Evolutionary conservation across 1,140 invertebrate genomes (phyloP).

Genomic region (Apis mellifera): DNA sequence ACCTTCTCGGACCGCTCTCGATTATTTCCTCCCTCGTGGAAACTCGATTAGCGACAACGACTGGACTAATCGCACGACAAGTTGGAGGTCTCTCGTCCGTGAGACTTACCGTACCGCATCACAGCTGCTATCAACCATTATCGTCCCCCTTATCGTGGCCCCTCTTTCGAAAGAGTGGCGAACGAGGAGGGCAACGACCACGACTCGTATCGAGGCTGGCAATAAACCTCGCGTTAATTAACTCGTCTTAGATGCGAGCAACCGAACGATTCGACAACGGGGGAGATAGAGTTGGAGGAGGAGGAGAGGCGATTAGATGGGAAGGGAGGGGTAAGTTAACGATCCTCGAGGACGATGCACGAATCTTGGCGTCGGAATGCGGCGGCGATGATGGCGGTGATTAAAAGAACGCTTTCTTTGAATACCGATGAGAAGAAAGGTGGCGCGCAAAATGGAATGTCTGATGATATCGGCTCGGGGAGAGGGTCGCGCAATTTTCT

Average conservation of each 20-base stretch:
- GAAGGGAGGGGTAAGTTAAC: not conserved
- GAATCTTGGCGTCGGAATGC: constrained; percentile 16
- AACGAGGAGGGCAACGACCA: too few relatives aligned
- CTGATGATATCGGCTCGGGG: not conserved
- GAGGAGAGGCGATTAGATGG: not conserved
- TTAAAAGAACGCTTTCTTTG: constrained; percentile 39
- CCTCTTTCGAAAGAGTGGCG: not conserved
- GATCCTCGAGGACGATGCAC: not conserved
- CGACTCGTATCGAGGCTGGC: constrained; percentile 16
- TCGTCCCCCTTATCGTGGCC: constrained; percentile 10
- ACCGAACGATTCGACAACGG: not conserved
- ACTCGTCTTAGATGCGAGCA: not conserved
- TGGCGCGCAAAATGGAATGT: constrained; percentile 12
- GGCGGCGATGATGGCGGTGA: not conserved
- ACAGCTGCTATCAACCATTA: too few relatives aligned
- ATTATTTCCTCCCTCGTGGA: constrained; percentile 43
- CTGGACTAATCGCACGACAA: constrained; percentile 52
- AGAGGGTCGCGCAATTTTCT: not conserved
- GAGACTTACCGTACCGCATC: not conserved
- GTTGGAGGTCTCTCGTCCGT: constrained; percentile 3
- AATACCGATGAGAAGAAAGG: constrained; percentile 26
- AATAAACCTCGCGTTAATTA: constrained; percentile 9
- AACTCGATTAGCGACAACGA: constrained; percentile 56
- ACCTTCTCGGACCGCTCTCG: constrained; percentile 18
- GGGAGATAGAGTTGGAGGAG: not conserved